Evolutionary conservation across 1,140 invertebrate species (phyloP).

Genomic region (Zophobas morio): DNA sequence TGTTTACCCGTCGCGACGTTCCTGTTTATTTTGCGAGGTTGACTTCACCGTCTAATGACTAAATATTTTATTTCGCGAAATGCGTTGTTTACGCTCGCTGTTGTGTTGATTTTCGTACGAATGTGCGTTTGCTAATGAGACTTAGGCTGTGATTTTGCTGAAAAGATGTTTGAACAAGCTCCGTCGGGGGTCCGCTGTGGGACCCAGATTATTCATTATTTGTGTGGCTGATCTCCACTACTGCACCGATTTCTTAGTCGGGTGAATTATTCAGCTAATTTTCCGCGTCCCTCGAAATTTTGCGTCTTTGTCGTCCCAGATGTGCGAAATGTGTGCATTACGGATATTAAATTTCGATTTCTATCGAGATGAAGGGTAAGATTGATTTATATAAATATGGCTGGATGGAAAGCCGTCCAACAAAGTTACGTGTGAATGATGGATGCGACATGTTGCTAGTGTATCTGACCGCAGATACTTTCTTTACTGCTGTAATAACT

Average conservation of each 20-base stretch:
- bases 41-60: constrained; percentile 33
- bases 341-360: constrained; percentile 40
- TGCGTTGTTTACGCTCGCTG: neutral
- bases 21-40: constrained; percentile 21
- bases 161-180: too few relatives aligned
- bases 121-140: too few relatives aligned
- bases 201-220: too few relatives aligned
- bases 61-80: constrained; percentile 25
- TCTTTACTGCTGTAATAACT: constrained; percentile 23
- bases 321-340: constrained; percentile 14
- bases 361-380: constrained; percentile 33
- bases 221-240: too few relatives aligned
- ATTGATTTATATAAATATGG: constrained; percentile 40
- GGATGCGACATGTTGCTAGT: constrained; percentile 32
- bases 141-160: too few relatives aligned
- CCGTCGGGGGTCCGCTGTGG: too few relatives aligned
- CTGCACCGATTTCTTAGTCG: too few relatives aligned
- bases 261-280: too few relatives aligned
- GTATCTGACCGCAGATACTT: constrained; percentile 37
- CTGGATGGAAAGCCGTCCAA: constrained; percentile 36
- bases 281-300: too few relatives aligned
- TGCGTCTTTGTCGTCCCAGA: too few relatives aligned
- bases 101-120: neutral
- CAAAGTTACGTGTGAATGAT: constrained; percentile 32
- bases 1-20: constrained; percentile 17